These are phyloP conservation scores for Cabera pusaria DNA, from an alignment of 2,888 invertebrate genomes.

Conservation along the genomic window DNA sequence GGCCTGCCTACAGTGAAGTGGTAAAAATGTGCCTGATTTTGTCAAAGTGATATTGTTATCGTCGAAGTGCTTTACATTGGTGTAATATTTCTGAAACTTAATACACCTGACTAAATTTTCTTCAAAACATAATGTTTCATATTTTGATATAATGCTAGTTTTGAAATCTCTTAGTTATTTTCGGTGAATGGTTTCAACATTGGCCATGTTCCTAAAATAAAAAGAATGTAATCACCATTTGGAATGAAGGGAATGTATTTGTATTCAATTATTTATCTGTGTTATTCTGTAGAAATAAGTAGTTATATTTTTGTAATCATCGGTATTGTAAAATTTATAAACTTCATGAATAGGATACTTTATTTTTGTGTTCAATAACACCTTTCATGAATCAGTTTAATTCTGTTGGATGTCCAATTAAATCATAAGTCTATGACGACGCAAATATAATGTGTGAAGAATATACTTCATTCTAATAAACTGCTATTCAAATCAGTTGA, in stretches of 20 bases:
- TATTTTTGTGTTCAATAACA: too few species aligned
- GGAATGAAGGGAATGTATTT: conserved; percentile 50
- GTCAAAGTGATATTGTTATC: conserved; percentile 9
- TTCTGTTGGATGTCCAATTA: too few species aligned
- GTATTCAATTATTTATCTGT: conserved; percentile 63
- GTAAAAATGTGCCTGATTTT: conserved; percentile 22
- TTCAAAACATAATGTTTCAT: too few species aligned
- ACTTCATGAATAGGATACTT: conserved; percentile 5
- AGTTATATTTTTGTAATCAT: conserved; percentile 77
- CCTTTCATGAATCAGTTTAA: too few species aligned
- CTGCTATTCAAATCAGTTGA: conserved; percentile 17
- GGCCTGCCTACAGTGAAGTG: conserved; percentile 26
- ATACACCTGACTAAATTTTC: conserved; percentile 5
- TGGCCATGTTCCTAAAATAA: conserved; percentile 62
- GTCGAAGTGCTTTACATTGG: conserved; percentile 12
- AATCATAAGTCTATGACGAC: too few species aligned
- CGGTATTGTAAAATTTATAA: conserved; percentile 22
- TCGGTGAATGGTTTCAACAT: conserved; percentile 33
- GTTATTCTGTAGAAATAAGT: conserved; percentile 66
- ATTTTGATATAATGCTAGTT: too few species aligned
- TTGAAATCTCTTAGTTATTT: too few species aligned
- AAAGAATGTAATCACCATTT: conserved; percentile 28
- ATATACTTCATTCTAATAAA: too few species aligned
- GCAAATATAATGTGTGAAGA: too few species aligned
- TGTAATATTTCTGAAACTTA: conserved; percentile 4